Conservation (phyloP, 2,113 vertebrate species). For the Gasterosteus nipponicus region DNA sequence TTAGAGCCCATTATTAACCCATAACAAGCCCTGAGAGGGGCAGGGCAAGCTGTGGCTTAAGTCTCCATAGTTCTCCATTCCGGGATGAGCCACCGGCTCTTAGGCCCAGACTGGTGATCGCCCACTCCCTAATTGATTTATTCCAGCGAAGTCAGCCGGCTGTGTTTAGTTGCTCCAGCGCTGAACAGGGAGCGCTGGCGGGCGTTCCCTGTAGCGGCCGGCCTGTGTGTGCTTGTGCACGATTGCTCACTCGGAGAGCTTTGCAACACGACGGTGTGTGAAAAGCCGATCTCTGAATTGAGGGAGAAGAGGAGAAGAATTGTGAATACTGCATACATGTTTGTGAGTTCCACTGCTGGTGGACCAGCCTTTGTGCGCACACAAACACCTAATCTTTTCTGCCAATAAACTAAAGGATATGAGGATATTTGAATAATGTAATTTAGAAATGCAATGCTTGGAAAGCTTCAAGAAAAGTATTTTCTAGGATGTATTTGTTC, state of each 20-base stretch:
- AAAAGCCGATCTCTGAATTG: neutral
- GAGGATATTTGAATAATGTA: too few species aligned
- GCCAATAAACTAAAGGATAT: too few species aligned
- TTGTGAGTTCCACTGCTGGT: neutral
- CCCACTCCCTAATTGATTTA: conserved; percentile 36
- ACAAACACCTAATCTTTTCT: too few species aligned
- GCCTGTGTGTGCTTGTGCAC: conserved; percentile 7
- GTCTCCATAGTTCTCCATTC: conserved; percentile 35
- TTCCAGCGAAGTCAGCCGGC: conserved; percentile 18
- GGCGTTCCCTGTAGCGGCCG: neutral
- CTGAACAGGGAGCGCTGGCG: conserved; percentile 17
- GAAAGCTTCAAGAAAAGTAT: too few species aligned
- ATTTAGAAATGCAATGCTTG: too few species aligned
- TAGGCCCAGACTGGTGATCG: conserved; percentile 18
- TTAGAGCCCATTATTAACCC: conserved; percentile 68
- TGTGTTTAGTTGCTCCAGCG: neutral
- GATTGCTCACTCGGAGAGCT: conserved; percentile 28
- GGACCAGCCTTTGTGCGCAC: neutral
- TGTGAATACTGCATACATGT: conserved; percentile 14
- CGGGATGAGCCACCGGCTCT: conserved; percentile 37
- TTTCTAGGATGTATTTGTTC: too few species aligned
- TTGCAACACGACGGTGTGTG: conserved; percentile 25
- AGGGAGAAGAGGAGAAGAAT: neutral
- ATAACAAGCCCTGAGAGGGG: conserved; percentile 51
- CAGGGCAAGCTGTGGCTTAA: conserved; percentile 11